Percentiles rank a stretch among this genome's conserved stretches.
Conservation (phyloP, 2,113 vertebrate species). For the Struthio camelus region DNA sequence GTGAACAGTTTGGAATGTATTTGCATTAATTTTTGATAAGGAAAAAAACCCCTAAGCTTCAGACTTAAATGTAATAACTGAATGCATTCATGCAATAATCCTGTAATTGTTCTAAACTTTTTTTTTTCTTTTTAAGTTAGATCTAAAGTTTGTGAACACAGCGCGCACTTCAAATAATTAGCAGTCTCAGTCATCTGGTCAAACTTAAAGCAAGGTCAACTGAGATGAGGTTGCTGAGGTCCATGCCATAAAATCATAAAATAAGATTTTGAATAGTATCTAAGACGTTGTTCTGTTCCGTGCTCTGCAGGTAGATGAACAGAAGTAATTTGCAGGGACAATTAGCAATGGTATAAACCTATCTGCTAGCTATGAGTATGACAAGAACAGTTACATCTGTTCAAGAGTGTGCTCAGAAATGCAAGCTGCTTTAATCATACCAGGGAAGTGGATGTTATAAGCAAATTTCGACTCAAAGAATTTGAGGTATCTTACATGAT, state of each 20-base stretch:
- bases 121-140: background rate
- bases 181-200: background rate
- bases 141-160: background rate
- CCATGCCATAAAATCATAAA: background rate
- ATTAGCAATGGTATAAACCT: background rate
- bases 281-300: background rate
- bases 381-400: background rate
- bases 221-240: background rate
- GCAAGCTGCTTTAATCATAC: background rate
- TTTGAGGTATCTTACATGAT: background rate
- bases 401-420: background rate
- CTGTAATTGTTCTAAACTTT: too few species aligned
- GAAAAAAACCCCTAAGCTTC: background rate
- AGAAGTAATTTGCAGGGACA: background rate
- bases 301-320: background rate
- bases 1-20: background rate
- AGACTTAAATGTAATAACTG: background rate
- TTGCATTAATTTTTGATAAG: background rate
- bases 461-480: background rate
- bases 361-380: background rate
- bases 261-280: background rate
- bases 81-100: too few species aligned
- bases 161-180: accelerated
- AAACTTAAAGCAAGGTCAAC: accelerated
- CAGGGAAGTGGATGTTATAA: background rate